Percentiles rank a stretch among this genome's conserved stretches.
Conservation (phyloP, 2,113 vertebrate species). For the Boleophthalmus pectinirostris region DNA sequence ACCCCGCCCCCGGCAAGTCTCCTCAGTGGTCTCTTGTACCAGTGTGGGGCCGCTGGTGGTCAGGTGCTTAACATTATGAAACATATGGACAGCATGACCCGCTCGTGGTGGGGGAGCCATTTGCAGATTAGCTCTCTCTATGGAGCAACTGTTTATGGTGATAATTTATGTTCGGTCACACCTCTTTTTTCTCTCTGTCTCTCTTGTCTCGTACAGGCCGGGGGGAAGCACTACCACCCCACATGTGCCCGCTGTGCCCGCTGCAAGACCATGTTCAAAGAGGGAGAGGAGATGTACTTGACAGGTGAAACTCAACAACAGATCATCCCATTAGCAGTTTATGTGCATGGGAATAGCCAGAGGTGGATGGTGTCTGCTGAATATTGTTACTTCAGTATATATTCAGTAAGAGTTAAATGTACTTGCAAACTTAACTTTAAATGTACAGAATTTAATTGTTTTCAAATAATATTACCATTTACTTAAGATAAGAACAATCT, state of each 20-base stretch:
- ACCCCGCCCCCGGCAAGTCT: conserved; percentile 13
- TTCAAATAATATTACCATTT: too few relatives aligned
- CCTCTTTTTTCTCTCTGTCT: conserved; percentile 4
- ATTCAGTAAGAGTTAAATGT: too few relatives aligned
- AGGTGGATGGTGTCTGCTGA: not conserved
- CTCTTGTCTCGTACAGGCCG: conserved; percentile 78
- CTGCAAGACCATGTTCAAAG: conserved; percentile 97
- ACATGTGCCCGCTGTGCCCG: conserved; percentile 93
- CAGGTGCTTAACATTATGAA: conserved; percentile 23
- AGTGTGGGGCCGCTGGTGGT: conserved; percentile 25
- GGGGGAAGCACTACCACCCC: conserved; percentile 97
- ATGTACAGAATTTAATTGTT: too few relatives aligned
- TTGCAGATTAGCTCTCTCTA: conserved; percentile 18
- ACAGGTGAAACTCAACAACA: conserved; percentile 81
- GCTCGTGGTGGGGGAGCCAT: not conserved
- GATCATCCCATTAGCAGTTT: not conserved
- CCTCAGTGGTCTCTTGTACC: conserved; percentile 16
- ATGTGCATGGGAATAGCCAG: not conserved
- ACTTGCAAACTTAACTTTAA: too few relatives aligned
- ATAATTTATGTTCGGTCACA: conserved; percentile 32
- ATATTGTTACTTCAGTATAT: too few relatives aligned
- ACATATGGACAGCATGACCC: conserved; percentile 32
- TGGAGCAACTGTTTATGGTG: conserved; percentile 18
- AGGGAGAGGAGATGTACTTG: conserved; percentile 99
- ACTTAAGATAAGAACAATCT: too few relatives aligned